Evolutionary conservation across 2,888 invertebrate species (phyloP).

Genomic region (Hirtodrosophila histrioides): DNA sequence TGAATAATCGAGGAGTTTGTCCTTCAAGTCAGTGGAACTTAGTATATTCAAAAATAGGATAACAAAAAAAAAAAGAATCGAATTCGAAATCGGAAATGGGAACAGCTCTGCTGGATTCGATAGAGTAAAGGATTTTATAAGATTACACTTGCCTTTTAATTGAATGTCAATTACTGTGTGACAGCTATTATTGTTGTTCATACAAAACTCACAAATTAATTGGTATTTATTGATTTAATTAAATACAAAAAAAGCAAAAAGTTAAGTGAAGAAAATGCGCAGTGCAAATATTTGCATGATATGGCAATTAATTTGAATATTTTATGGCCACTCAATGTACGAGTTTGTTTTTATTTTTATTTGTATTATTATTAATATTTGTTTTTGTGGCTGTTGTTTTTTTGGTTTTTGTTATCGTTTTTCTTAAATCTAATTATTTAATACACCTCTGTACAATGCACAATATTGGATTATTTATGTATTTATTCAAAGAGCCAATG

Average conservation of each 20-base stretch:
- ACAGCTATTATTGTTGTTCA: slow-evolving; percentile 3
- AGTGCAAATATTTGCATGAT: slow-evolving; percentile 65
- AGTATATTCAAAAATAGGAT: too few species aligned
- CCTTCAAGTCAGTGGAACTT: too few species aligned
- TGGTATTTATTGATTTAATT: slow-evolving; percentile 40
- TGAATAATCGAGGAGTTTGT: too few species aligned
- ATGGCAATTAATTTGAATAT: slow-evolving; percentile 69
- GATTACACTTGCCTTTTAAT: too few species aligned
- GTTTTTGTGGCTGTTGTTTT: slow-evolving; percentile 14
- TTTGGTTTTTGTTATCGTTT: too few species aligned
- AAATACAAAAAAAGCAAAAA: slow-evolving; percentile 12
- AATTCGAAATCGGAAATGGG: too few species aligned
- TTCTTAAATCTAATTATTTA: slow-evolving; percentile 56
- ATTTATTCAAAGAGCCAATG: slow-evolving; percentile 54
- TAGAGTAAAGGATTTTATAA: too few species aligned
- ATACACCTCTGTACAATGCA: slow-evolving; percentile 47
- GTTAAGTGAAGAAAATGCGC: slow-evolving; percentile 38
- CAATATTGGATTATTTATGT: slow-evolving; percentile 48
- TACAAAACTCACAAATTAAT: slow-evolving; percentile 38
- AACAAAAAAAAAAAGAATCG: too few species aligned
- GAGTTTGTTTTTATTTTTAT: background rate
- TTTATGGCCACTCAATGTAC: slow-evolving; percentile 47
- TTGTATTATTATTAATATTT: slow-evolving; percentile 2
- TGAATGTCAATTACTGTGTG: too few species aligned
- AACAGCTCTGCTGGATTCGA: too few species aligned